Evolutionary conservation across 2,888 invertebrate species (phyloP).

Genomic region (Apamea sordens): DNA sequence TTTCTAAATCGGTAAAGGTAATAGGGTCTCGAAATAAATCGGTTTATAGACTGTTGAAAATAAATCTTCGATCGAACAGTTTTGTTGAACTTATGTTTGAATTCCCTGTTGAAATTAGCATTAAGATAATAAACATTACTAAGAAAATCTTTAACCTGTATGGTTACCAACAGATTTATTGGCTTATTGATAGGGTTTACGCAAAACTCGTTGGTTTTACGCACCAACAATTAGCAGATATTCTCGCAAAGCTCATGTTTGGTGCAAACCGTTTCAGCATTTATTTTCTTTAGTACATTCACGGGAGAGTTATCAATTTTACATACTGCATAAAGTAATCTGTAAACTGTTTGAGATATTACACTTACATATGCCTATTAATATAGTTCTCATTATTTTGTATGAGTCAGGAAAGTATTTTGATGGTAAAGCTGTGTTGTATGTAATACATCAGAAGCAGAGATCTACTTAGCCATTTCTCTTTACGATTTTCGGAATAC

Average conservation of each 20-base stretch:
- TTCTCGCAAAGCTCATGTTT: constrained; percentile 24
- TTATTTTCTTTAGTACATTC: constrained; percentile 40
- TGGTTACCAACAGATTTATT: constrained; percentile 40
- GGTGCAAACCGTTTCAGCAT: constrained; percentile 11
- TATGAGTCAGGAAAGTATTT: constrained; percentile 54
- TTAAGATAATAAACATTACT: constrained; percentile 38
- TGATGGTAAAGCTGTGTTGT: constrained; percentile 14
- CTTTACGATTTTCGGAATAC: not conserved
- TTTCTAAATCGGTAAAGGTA: constrained; percentile 47
- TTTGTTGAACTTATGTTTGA: constrained; percentile 36
- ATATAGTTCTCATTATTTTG: constrained; percentile 34
- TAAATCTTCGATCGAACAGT: constrained; percentile 39
- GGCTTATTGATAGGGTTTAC: constrained; percentile 26
- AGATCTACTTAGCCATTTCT: constrained; percentile 7
- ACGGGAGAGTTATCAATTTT: constrained; percentile 34
- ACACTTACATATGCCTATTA: constrained; percentile 27
- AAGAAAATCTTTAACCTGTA: constrained; percentile 43
- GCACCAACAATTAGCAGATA: constrained; percentile 36
- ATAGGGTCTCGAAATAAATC: constrained; percentile 46
- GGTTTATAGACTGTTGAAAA: constrained; percentile 39
- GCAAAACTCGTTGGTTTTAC: constrained; percentile 25
- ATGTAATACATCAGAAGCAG: constrained; percentile 20
- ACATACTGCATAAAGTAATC: constrained; percentile 17
- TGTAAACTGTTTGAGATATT: constrained; percentile 49
- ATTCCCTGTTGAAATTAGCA: constrained; percentile 41